Base-by-base conservation (phyloP, 2,797 vertebrate species). In the Chelmon rostratus region DNA sequence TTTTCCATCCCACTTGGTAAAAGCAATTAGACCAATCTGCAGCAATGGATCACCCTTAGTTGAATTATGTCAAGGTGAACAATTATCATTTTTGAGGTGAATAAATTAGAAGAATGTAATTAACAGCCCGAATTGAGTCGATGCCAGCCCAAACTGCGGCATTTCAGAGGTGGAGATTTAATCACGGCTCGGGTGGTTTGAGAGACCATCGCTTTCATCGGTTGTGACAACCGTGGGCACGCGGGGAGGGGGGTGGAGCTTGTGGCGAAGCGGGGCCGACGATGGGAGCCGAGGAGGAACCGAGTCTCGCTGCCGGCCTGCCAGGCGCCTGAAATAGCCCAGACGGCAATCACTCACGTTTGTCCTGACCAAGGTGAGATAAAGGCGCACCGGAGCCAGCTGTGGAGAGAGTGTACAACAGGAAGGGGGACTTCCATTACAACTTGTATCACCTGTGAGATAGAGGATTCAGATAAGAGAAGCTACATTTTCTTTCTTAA, bases 91-190 rank as follows among this genome's bases (percentile, higher is more conserved):
- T 31, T 87, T 82, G 82, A 91, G 89, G 90, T 87, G 85, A 95
- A 95, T 94, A 94, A 91, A 95, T 95, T 91, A 92, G 77, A 77
- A 64, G 77, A 92, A 90, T 87, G 78, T 91, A 93, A 95, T 95
- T 93, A 94, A 85, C 77, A 68, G 84, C 61, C 63, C 68, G 52
- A 76, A 82, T 79, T 85, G 91, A 91, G 81, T 85, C 81, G 79
- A 88, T 66, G 81, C 76, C 86, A 83, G 73, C 59, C 76, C 66
- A 85, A 90, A 89, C 78, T 79, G 31, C 89, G 83, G 84, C 81
- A 86, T 91, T 94, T 92, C 66, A 35, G 81, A 78, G 54, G 79
- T 75, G 77, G 70, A 76, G 88, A 90, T 94, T 88, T 91, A 93
- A 93, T 94, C 86, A 91, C 0, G 11, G 79, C 61, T 88, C 42